These are phyloP conservation scores for Tamias sibiricus DNA, from an alignment of 2,113 vertebrate species.

Conservation along the genomic window DNA sequence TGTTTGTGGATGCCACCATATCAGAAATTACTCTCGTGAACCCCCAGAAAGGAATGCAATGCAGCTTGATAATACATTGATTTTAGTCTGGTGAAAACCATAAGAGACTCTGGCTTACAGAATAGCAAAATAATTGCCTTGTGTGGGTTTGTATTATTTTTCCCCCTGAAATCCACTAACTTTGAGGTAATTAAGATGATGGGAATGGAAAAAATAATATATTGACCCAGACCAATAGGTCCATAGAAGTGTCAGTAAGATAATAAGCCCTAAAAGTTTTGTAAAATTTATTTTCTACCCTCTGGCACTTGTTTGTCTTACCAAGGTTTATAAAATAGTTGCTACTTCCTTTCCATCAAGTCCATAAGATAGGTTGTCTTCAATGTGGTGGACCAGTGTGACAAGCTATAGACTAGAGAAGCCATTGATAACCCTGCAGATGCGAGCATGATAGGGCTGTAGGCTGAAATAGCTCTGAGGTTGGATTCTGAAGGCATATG, in stretches of 20 bases:
- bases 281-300: neutral
- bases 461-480: neutral
- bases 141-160: neutral
- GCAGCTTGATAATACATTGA: neutral
- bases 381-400: neutral
- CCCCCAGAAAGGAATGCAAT: neutral
- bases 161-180: neutral
- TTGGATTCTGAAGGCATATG: neutral
- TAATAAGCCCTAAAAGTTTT: neutral
- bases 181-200: neutral
- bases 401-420: neutral
- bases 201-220: neutral
- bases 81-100: neutral
- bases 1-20: neutral
- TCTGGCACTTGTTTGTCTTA: neutral
- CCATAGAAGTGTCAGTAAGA: neutral
- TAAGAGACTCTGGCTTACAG: neutral
- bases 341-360: neutral
- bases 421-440: neutral
- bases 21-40: neutral
- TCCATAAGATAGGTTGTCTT: neutral
- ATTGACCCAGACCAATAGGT: neutral
- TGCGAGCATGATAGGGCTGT: neutral
- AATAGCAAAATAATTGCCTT: neutral
- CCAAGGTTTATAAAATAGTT: neutral